Conservation (phyloP, 2,113 vertebrate species). For the Perca fluviatilis region DNA sequence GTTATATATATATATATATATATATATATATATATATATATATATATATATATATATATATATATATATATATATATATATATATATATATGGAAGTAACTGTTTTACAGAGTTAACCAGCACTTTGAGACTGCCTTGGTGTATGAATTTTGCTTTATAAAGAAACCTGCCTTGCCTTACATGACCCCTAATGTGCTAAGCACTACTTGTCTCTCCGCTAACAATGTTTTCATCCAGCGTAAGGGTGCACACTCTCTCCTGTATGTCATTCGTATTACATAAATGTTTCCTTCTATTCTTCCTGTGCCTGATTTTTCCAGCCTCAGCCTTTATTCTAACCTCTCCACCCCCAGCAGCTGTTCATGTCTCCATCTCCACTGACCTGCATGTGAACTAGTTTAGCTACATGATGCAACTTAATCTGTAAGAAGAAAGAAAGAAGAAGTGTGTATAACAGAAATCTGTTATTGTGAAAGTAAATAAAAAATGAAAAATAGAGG, state of each 20-base stretch:
- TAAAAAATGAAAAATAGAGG: neutral
- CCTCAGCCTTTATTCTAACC: slow-evolving; percentile 24
- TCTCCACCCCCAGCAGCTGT: slow-evolving; percentile 32
- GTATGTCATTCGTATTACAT: slow-evolving; percentile 13
- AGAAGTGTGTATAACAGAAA: neutral
- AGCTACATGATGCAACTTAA: slow-evolving; percentile 25
- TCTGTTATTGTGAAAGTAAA: no score
- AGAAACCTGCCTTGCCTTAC: neutral
- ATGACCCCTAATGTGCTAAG: slow-evolving; percentile 24
- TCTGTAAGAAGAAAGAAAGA: slow-evolving; percentile 17
- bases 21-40: no score
- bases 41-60: neutral
- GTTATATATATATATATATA: neutral
- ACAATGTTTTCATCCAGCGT: slow-evolving; percentile 29
- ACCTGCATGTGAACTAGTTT: slow-evolving; percentile 28
- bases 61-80: no score
- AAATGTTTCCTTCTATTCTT: slow-evolving; percentile 16
- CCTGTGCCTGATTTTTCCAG: slow-evolving; percentile 13
- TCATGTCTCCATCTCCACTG: slow-evolving; percentile 34
- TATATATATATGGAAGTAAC: neutral
- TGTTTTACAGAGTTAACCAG: neutral
- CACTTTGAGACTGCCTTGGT: neutral
- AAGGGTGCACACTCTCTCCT: slow-evolving; percentile 1
- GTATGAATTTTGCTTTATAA: neutral
- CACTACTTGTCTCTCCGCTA: slow-evolving; percentile 8